Percentiles rank a stretch among this genome's conserved stretches.
phyloP scores from a whole-genome alignment of 2,113 vertebrate species.

The Ceyx melanurus region DNA sequence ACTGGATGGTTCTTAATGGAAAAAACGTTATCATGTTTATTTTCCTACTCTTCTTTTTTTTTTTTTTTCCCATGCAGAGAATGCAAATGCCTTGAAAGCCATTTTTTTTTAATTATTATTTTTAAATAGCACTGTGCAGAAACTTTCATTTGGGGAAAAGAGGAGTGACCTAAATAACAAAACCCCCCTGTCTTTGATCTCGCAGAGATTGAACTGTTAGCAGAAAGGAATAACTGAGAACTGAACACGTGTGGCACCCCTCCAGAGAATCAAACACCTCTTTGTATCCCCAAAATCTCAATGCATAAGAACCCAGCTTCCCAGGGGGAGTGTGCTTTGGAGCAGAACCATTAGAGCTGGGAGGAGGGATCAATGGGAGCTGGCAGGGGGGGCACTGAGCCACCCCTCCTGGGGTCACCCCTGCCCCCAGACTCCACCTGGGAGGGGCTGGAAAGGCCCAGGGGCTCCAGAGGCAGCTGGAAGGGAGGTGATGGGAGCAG shows the following conservation, averaged over 20 bases:
- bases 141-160: constrained; percentile 8
- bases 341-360: background rate
- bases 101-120: background rate
- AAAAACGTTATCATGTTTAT: background rate
- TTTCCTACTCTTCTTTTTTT: background rate
- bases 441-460: background rate
- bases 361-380: too few species aligned
- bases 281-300: background rate
- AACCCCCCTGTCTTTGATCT: constrained; percentile 50
- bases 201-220: constrained; percentile 45
- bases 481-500: background rate
- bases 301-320: background rate
- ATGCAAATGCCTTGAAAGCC: background rate
- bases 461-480: background rate
- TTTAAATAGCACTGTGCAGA: background rate
- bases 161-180: constrained; percentile 57
- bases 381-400: too few species aligned
- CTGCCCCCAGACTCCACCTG: too few species aligned
- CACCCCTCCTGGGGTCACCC: too few species aligned
- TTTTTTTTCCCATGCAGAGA: background rate
- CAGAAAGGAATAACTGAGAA: constrained; percentile 51
- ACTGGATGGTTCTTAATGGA: background rate
- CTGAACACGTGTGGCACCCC: constrained; percentile 15
- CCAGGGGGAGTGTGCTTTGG: background rate
- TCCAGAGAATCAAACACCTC: background rate